Conservation (phyloP, 1,140 invertebrate genomes). For the Hypsibius dujardini region DNA sequence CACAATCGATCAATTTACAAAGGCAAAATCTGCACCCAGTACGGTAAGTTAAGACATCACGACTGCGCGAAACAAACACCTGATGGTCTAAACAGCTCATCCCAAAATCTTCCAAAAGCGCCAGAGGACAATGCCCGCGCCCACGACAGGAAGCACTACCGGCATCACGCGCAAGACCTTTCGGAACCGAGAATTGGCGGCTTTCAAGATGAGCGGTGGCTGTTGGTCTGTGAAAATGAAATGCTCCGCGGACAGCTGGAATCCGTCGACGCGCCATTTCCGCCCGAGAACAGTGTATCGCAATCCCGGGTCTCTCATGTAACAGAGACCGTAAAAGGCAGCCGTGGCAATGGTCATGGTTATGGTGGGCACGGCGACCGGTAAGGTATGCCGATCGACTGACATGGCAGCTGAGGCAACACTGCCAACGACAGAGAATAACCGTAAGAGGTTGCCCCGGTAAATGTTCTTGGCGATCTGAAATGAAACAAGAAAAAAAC, state of each 20-base stretch:
- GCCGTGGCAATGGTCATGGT: background rate
- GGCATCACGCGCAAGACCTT: background rate
- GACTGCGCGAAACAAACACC: too few relatives aligned
- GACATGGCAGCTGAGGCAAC: background rate
- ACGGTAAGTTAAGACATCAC: too few relatives aligned
- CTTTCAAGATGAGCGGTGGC: conserved; percentile 3
- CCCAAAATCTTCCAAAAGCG: conserved; percentile 12
- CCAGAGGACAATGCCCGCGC: background rate
- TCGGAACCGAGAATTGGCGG: conserved; percentile 4
- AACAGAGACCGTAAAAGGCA: background rate
- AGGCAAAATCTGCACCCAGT: too few relatives aligned
- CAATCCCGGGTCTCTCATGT: conserved; percentile 1
- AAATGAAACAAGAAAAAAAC: too few relatives aligned
- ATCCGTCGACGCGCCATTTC: background rate
- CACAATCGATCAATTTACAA: too few relatives aligned
- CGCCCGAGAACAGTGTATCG: background rate
- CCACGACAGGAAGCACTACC: background rate
- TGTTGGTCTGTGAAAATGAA: conserved; percentile 2
- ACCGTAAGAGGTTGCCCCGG: background rate
- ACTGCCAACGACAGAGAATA: background rate
- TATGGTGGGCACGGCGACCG: background rate
- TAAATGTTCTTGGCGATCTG: background rate
- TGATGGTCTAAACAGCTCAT: background rate
- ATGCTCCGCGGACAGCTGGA: background rate
- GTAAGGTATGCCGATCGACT: background rate